These are phyloP conservation scores for Physella acuta DNA, from an alignment of 1,140 invertebrate species.

Conservation along the genomic window DNA sequence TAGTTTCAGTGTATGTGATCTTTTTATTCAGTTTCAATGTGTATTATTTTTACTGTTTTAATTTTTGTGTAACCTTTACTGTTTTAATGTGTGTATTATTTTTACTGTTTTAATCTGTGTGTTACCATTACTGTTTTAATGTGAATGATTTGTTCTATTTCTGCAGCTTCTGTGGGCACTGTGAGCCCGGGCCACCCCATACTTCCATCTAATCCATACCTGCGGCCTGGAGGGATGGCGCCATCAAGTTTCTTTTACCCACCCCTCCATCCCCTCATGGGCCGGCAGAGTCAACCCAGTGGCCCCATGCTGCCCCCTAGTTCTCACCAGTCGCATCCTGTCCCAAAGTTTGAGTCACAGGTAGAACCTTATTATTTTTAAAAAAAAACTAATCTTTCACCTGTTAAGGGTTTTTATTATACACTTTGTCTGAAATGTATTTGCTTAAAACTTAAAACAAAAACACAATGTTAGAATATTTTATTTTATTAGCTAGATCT, in stretches of 20 bases:
- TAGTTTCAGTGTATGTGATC: neutral
- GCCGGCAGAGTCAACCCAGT: constrained; percentile 38
- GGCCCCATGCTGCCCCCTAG: constrained; percentile 27
- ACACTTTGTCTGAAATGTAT: no score
- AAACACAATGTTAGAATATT: no score
- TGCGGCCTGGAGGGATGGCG: constrained; percentile 50
- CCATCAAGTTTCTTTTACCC: constrained; percentile 58
- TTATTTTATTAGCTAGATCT: no score
- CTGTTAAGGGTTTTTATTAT: neutral
- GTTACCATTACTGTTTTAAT: neutral
- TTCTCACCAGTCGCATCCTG: constrained; percentile 8
- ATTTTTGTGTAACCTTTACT: neutral
- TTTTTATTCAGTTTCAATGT: neutral
- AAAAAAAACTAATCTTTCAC: neutral
- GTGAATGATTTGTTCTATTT: neutral
- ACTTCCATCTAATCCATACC: constrained; percentile 73
- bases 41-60: neutral
- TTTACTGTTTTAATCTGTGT: neutral
- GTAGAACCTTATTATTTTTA: constrained; percentile 25
- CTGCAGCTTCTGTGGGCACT: constrained; percentile 16
- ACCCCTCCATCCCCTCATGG: constrained; percentile 48
- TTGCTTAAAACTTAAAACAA: no score
- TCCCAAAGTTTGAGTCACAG: constrained; percentile 45
- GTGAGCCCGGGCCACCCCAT: constrained; percentile 71
- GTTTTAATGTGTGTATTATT: constrained; percentile 1